These are phyloP conservation scores for Holcopasites calliopsidis DNA, from an alignment of 1,140 invertebrate genomes.

Conservation along the genomic window DNA sequence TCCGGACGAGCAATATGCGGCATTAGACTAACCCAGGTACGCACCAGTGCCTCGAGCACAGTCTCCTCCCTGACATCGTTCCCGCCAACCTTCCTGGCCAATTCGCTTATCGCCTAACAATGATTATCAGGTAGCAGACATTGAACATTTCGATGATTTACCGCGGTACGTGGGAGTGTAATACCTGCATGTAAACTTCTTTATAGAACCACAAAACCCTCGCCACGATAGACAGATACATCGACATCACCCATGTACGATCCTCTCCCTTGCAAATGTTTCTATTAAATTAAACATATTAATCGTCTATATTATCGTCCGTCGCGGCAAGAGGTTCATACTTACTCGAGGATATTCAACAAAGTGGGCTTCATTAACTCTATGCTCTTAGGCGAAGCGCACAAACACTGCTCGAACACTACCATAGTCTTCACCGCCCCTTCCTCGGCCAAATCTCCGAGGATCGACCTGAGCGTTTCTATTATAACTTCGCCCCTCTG, in stretches of 20 bases:
- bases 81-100: slow-evolving; percentile 69
- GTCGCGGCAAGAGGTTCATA: no score
- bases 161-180: no score
- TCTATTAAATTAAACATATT: slow-evolving; percentile 73
- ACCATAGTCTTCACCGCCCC: slow-evolving; percentile 87
- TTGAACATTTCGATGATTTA: no score
- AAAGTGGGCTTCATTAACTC: slow-evolving; percentile 85
- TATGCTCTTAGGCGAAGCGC: slow-evolving; percentile 83
- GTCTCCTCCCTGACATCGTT: slow-evolving; percentile 79
- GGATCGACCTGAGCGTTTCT: slow-evolving; percentile 83
- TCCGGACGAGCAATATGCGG: slow-evolving; percentile 88
- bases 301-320: neutral
- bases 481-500: slow-evolving; percentile 86
- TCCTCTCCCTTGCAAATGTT: slow-evolving; percentile 84
- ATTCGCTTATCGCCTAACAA: slow-evolving; percentile 80
- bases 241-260: slow-evolving; percentile 86
- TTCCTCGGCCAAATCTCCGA: slow-evolving; percentile 89
- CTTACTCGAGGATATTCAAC: slow-evolving; percentile 84
- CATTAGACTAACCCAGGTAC: slow-evolving; percentile 90
- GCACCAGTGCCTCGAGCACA: slow-evolving; percentile 86
- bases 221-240: slow-evolving; percentile 88
- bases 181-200: slow-evolving; percentile 85
- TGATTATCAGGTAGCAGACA: no score
- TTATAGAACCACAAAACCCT: slow-evolving; percentile 88
- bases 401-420: slow-evolving; percentile 87